Evolutionary conservation across 2,888 invertebrate genomes (phyloP), one percentile per base, ranked within the genome.

Genomic region (Cartodere bifasciata): DNA sequence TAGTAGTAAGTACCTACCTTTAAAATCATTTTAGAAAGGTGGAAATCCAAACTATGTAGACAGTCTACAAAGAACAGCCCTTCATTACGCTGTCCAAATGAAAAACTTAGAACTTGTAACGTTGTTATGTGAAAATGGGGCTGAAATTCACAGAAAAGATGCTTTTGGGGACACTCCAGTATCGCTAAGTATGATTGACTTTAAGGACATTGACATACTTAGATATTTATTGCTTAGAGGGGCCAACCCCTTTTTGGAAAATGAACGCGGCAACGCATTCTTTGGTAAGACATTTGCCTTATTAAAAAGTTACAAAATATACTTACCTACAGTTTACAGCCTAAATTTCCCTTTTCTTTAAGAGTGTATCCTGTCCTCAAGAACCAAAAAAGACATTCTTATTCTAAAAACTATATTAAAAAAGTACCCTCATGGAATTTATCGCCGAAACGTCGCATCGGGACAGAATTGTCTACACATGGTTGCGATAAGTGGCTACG

Each of bases 131-230:
- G 21, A 35, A 4, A 20, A 34, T 12, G 37, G 41, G 6, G 50
- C 48, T 1, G 12, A 37, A 5, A 20, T 44, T 2, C 46, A 47
- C 27, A 34, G 34, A 2, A 15, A 29, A 1, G 50, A 51, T 29
- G 33, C 30, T 23, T 52, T 48, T 25, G 47, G 44, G n/a, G 42
- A 43, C 7, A 44, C 47, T 1, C 50, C 52, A 2, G 17, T 51
- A 12, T 31, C 41, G 2, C 27, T 39, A 4, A 36, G 37, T 10
- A 35, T 44, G 2, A 41, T 43, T 2, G 46, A 47, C 12, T 23
- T 27, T 12, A 42, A 39, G 1, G 37, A 42, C 2, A 17, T 36
- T 10, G 9, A 34, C 1, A 44, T 49, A 6, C 44, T 43, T 0
- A 39, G 35, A 30, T 35, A 30, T 11, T 32, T 52, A 17, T 21